These are phyloP conservation scores for Salminus brasiliensis DNA, from an alignment of 2,113 vertebrate genomes.

Conservation along the genomic window DNA sequence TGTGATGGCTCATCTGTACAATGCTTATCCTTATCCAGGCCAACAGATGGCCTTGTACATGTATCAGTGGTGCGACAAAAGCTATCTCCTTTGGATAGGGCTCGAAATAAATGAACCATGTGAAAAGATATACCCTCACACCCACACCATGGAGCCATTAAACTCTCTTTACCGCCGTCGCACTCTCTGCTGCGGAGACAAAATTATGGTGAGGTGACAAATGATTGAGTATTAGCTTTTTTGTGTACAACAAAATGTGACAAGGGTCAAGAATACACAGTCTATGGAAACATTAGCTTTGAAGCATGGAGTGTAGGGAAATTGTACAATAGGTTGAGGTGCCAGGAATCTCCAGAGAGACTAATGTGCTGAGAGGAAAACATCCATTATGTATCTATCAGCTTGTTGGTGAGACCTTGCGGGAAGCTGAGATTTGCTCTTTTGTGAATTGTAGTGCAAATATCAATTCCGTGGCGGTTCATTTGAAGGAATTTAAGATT, in stretches of 20 bases:
- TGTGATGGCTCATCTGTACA: constrained; percentile 50
- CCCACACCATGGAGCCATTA: constrained; percentile 27
- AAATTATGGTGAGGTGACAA: constrained; percentile 35
- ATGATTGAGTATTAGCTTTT: constrained; percentile 33
- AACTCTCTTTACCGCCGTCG: constrained; percentile 31
- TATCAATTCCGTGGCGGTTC: not conserved
- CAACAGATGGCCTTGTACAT: constrained; percentile 54
- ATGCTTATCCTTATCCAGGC: constrained; percentile 53
- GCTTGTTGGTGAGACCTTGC: constrained; percentile 16
- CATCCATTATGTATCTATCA: constrained; percentile 9
- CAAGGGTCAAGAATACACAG: constrained; percentile 31
- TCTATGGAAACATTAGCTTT: too few relatives aligned
- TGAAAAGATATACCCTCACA: constrained; percentile 44
- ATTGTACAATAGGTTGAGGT: constrained; percentile 13
- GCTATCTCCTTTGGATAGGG: constrained; percentile 50
- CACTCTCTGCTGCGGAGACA: constrained; percentile 19
- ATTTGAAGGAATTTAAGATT: not conserved
- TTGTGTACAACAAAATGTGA: constrained; percentile 27
- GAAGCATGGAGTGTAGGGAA: constrained; percentile 1
- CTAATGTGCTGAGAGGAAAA: not conserved
- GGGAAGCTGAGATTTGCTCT: not conserved
- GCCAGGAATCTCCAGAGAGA: constrained; percentile 12
- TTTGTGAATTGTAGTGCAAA: not conserved
- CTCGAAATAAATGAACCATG: constrained; percentile 54
- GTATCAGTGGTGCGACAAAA: constrained; percentile 48